Conservation (phyloP, 64 coral and sea anemone genomes). For the Astreopora myriophthalma region DNA sequence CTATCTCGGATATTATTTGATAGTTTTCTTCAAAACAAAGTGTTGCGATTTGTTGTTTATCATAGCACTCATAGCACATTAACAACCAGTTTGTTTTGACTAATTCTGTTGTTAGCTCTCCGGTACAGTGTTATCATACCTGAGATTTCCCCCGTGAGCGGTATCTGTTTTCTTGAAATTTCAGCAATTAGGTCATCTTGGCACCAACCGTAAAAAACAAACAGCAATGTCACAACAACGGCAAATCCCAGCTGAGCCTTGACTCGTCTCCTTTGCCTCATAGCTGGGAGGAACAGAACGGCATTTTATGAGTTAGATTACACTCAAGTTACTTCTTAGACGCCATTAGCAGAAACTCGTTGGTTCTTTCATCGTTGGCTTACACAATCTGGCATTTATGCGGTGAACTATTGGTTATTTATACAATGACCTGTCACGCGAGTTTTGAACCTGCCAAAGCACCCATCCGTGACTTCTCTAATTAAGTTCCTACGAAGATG, state of each 20-base stretch:
- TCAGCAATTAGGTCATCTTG: not conserved
- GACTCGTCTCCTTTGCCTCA: constrained; percentile 1
- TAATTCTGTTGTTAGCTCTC: not conserved
- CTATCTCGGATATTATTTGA: no score
- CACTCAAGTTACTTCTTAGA: not conserved
- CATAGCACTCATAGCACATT: not conserved
- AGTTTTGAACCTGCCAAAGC: constrained; percentile 9
- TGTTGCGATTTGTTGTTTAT: not conserved
- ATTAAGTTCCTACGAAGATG: not conserved
- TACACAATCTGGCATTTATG: constrained; percentile 47
- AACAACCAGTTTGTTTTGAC: not conserved
- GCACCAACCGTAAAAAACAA: not conserved
- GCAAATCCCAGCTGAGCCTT: not conserved
- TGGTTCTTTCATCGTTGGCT: constrained; percentile 7
- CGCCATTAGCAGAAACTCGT: not conserved
- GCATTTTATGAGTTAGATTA: not conserved
- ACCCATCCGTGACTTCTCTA: not conserved
- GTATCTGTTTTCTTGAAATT: not conserved
- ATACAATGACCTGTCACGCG: constrained; percentile 11
- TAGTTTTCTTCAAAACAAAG: not conserved
- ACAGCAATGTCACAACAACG: not conserved
- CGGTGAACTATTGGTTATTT: constrained; percentile 33
- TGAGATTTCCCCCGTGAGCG: not conserved
- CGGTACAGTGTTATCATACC: not conserved
- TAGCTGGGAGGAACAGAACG: not conserved